Evolutionary conservation across 2,113 vertebrate genomes (phyloP), one percentile per base, ranked within the genome.

Genomic region (Guaruba guarouba): DNA sequence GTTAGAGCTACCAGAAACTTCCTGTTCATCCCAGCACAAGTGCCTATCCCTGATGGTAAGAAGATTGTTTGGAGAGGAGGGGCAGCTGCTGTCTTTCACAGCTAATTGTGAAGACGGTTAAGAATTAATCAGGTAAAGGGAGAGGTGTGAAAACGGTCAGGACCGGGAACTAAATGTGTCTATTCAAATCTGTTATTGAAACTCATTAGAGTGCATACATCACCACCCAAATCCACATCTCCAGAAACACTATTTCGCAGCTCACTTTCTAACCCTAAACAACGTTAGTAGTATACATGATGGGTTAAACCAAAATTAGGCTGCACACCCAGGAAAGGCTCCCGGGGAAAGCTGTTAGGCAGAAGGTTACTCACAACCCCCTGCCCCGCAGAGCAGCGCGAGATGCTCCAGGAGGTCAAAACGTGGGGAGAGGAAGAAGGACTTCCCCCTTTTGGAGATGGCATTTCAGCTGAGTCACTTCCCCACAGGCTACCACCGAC

Each of bases 51-150:
- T 55, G 52, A 59, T 75, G 77, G 69, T 11, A 62, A 19, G 71
- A 48, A 80, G 59, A 35, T 17, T 74, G 51, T 33, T 74, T 48
- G 59, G 61, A 77, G 69, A 82, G 64, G 41, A 79, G 43, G 62
- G 74, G 69, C 80, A 82, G 82, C 87, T 95, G 93, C 54, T 84
- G 39, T 16, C 66, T 63, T 79, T 92, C 82, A 49, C 27, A 39
- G 33, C 46, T 81, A 75, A 86, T 95, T 76, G 75, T 15, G 24
- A 48, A 87, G 71, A 90, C 76, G 67, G 37, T 57, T 76, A 80
- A 46, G 55, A 94, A 88, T 90, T 85, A 80, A 82, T 85, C 91
- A 82, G 71, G 78, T 91, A 62, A 86, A 91, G 16, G 27, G 44
- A 87, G n/a, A 35, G 18, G 57, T 8, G 22, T 33, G 61, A 57